phyloP scores from a whole-genome alignment of 2,113 vertebrate species.

The Clarias macrocephalus region DNA sequence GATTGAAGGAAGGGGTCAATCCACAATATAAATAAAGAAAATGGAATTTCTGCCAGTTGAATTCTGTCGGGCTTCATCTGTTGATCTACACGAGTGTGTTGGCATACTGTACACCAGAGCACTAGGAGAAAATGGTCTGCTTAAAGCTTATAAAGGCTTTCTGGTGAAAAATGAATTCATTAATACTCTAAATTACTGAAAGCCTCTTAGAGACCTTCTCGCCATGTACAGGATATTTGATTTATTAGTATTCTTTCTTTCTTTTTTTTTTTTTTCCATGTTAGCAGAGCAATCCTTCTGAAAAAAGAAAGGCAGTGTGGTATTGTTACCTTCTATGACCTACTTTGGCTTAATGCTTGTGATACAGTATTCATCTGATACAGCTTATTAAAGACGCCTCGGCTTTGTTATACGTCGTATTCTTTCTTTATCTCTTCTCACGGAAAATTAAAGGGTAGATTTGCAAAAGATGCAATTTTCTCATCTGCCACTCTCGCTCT shows the following conservation, averaged over 20 bases:
- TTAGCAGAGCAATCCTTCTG: slow-evolving; percentile 1
- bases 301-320: neutral
- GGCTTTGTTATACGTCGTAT: slow-evolving; percentile 5
- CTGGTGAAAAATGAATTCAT: slow-evolving; percentile 20
- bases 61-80: slow-evolving; percentile 14
- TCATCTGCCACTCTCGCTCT: slow-evolving; percentile 4
- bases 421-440: slow-evolving; percentile 6
- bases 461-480: slow-evolving; percentile 27
- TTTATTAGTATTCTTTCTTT: neutral
- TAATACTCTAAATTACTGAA: slow-evolving; percentile 17
- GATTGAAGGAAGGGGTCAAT: slow-evolving; percentile 2
- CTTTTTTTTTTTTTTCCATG: neutral
- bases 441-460: slow-evolving; percentile 11
- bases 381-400: slow-evolving; percentile 19
- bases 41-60: slow-evolving; percentile 19
- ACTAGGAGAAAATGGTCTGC: slow-evolving; percentile 13
- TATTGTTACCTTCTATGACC: slow-evolving; percentile 7
- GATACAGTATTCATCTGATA: slow-evolving; percentile 12
- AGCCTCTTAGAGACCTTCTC: slow-evolving; percentile 18
- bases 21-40: slow-evolving; percentile 24
- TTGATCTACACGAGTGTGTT: slow-evolving; percentile 14
- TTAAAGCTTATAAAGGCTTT: neutral
- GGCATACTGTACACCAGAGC: neutral
- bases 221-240: slow-evolving; percentile 20
- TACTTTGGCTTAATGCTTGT: slow-evolving; percentile 36